These are phyloP conservation scores for Oreochromis aureus DNA, from an alignment of 2,113 vertebrate species.

Conservation along the genomic window DNA sequence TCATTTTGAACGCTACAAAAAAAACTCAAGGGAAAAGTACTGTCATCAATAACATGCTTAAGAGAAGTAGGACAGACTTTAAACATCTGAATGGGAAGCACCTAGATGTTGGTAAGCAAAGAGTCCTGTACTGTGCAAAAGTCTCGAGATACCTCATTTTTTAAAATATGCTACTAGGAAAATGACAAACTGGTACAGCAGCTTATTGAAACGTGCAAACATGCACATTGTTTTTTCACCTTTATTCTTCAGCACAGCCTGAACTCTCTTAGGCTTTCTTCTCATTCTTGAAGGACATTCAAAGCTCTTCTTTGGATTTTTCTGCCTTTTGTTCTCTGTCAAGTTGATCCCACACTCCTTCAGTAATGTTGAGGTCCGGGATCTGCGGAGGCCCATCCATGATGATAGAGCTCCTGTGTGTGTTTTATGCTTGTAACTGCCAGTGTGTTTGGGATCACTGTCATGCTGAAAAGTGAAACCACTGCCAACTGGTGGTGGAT, in stretches of 20 bases:
- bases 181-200: not conserved
- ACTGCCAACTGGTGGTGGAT: not conserved
- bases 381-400: not conserved
- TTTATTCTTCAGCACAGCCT: not conserved
- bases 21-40: not conserved
- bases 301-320: not conserved
- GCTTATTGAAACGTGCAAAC: not conserved
- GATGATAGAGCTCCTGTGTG: not conserved
- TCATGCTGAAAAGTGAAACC: not conserved
- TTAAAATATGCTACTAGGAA: not conserved
- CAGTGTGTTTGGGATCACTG: not conserved
- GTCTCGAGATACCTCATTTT: not conserved
- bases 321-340: not conserved
- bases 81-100: not conserved
- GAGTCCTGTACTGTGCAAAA: not conserved
- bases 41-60: not conserved
- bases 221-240: not conserved
- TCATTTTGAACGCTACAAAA: not conserved
- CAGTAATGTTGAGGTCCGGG: rapidly evolving
- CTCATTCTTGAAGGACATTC: not conserved
- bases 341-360: not conserved
- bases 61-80: not conserved
- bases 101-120: not conserved
- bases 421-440: not conserved
- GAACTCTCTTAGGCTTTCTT: not conserved